These are phyloP conservation scores for Temnothorax curvispinosus DNA, from an alignment of 1,140 invertebrate genomes.

Conservation along the genomic window DNA sequence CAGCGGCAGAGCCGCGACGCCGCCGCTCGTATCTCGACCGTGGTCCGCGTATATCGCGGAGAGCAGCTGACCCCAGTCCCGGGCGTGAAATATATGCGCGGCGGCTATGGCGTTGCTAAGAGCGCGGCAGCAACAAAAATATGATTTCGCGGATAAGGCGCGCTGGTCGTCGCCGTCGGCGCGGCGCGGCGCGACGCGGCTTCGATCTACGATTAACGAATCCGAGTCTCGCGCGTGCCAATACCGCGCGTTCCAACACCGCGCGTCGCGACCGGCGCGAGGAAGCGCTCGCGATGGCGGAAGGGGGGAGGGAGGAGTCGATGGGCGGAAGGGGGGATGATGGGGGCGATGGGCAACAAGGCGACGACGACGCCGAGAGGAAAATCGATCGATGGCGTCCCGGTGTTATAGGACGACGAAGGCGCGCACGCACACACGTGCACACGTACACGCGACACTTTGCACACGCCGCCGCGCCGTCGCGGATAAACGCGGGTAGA, in stretches of 20 bases:
- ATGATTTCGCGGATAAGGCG: slow-evolving; percentile 63
- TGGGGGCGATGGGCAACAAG: slow-evolving; percentile 20
- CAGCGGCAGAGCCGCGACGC: slow-evolving; percentile 16
- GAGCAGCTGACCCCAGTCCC: slow-evolving; percentile 36
- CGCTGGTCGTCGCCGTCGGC: background rate
- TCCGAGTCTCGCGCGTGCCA: slow-evolving; percentile 73
- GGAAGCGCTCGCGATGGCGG: slow-evolving; percentile 20
- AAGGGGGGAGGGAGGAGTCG: slow-evolving; percentile 14
- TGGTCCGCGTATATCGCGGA: slow-evolving; percentile 23
- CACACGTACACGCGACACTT: slow-evolving; percentile 37
- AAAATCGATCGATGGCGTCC: slow-evolving; percentile 83
- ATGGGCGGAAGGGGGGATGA: slow-evolving; percentile 55
- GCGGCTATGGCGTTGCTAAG: slow-evolving; percentile 58
- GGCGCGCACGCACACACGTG: slow-evolving; percentile 57
- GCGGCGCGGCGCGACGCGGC: slow-evolving; percentile 66
- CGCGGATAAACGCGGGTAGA: slow-evolving; percentile 13
- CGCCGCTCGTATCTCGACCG: slow-evolving; percentile 23
- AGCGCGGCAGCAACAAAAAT: slow-evolving; percentile 62
- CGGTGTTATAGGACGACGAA: slow-evolving; percentile 70
- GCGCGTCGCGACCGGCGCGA: slow-evolving; percentile 40
- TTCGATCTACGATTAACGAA: slow-evolving; percentile 76
- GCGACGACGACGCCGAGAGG: slow-evolving; percentile 60
- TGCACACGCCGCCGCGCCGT: slow-evolving; percentile 42
- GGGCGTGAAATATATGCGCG: slow-evolving; percentile 23
- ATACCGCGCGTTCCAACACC: background rate